These are phyloP conservation scores for Babylonia areolata DNA, from an alignment of 1,140 invertebrate genomes.

Conservation along the genomic window DNA sequence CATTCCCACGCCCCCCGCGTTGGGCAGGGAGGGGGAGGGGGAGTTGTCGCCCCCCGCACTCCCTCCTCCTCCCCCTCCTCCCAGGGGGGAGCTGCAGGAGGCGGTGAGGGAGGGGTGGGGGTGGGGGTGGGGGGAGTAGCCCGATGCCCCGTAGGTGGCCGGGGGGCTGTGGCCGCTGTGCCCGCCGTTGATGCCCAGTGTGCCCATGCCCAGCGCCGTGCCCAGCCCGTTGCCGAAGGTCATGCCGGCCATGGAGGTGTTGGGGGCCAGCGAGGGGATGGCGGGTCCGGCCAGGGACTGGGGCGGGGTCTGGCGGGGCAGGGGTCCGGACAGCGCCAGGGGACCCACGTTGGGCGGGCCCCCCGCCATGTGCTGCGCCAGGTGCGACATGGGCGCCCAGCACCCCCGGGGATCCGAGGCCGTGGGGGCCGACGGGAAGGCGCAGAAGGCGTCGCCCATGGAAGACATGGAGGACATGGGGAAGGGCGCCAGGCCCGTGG, in stretches of 20 bases:
- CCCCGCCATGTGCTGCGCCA: conserved; percentile 22
- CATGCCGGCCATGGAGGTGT: conserved; percentile 35
- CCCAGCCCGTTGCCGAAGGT: conserved; percentile 57
- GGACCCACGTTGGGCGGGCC: conserved; percentile 18
- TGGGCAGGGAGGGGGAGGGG: conserved; percentile 60
- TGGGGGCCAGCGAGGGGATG: not conserved
- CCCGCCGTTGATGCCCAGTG: conserved; percentile 20
- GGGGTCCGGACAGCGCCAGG: conserved; percentile 56
- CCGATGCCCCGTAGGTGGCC: conserved; percentile 32
- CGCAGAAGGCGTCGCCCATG: conserved; percentile 71
- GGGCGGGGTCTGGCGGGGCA: conserved; percentile 62
- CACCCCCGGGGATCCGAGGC: conserved; percentile 50
- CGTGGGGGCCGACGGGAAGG: conserved; percentile 54
- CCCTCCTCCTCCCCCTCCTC: conserved; percentile 29
- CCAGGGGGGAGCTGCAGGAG: conserved; percentile 37
- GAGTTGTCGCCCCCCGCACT: conserved; percentile 42
- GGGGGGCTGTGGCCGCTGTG: conserved; percentile 50
- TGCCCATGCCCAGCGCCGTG: conserved; percentile 54
- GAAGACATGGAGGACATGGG: too few relatives aligned
- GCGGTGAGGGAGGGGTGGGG: conserved; percentile 57
- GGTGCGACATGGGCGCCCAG: conserved; percentile 58
- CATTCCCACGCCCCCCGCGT: too few relatives aligned
- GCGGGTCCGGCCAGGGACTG: conserved; percentile 30
- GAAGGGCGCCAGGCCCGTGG: conserved; percentile 94
- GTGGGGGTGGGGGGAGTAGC: not conserved